A percentile compares a stretch with the other conserved stretches of the same genome.
These are phyloP conservation scores for Agonum fuliginosum DNA, from an alignment of 2,888 invertebrate species.

Conservation along the genomic window DNA sequence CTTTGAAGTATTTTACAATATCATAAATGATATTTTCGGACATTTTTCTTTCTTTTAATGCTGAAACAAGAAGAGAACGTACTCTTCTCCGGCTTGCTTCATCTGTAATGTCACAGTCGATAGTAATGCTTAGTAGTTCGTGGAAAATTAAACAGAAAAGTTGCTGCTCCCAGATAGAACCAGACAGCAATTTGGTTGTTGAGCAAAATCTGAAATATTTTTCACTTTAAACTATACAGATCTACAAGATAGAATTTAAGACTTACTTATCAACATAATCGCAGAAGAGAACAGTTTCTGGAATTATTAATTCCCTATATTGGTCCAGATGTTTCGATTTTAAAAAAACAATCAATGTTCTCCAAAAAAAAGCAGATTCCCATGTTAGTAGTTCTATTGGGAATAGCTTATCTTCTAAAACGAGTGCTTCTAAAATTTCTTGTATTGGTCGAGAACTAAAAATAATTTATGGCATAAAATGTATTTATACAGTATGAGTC, in stretches of 20 bases:
- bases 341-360: slow-evolving; percentile 1
- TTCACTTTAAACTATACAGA: neutral
- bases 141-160: slow-evolving; percentile 21
- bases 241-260: neutral
- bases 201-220: slow-evolving; percentile 27
- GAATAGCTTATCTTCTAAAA: slow-evolving; percentile 38
- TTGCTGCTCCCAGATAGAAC: slow-evolving; percentile 34
- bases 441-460: slow-evolving; percentile 16
- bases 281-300: slow-evolving; percentile 44
- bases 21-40: slow-evolving; percentile 30
- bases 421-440: slow-evolving; percentile 38
- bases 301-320: slow-evolving; percentile 46
- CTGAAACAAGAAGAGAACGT: slow-evolving; percentile 17
- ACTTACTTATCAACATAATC: slow-evolving; percentile 39
- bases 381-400: slow-evolving; percentile 27
- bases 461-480: no score
- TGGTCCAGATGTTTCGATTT: slow-evolving; percentile 28
- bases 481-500: no score
- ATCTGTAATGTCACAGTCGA: slow-evolving; percentile 43
- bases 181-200: slow-evolving; percentile 13
- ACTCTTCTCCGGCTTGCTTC: slow-evolving; percentile 30
- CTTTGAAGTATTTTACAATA: slow-evolving; percentile 35
- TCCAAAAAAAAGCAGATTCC: slow-evolving; percentile 40
- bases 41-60: slow-evolving; percentile 40
- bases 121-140: slow-evolving; percentile 2